Base-by-base conservation (phyloP, 2,797 vertebrate species). In the Lophotriccus pileatus region DNA sequence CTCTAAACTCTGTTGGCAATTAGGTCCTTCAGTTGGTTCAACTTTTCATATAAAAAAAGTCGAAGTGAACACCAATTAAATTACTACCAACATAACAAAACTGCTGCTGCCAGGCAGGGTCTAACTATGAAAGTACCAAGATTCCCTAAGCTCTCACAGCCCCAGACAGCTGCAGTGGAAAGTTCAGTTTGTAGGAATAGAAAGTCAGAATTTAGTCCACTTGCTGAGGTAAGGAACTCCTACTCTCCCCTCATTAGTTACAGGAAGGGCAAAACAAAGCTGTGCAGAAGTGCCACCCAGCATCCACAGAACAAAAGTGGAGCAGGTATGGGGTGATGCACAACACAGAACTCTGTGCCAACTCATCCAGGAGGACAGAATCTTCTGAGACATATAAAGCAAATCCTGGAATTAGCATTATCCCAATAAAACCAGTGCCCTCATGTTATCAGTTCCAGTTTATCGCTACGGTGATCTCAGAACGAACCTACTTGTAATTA, bases 241-340 rank as follows among this genome's bases (percentile, higher is more conserved):
- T 25, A 49, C 8, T 18, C 68, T 67, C 24, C 32, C 16, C 22
- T 56, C 15, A 43, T 68, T 62, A 23, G 47, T 32, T 70, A 32
- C 32, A 44, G 34, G 19, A 72, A 79, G 6, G 20, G 9, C 28
- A 80, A 79, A 90, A 16, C 13, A 52, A 70, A 92, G 46, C n/a
- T 28, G 15, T 7, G 23, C 30, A 43, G 8, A 67, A 63, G 30
- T n/a, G 27, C 13, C 43, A 67, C 7, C 7, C 66, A 84, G 21
- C 12, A 74, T 28, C 56, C 22, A n/a, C 11, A 47, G 74, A 77
- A 81, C 0, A 0, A 12, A 44, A 28, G 1, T 10, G 36, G 18
- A 63, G 18, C 21, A 89, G 74, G 32, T 6, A n/a, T 8, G 37
- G 21, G 14, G 27, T 27, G 36, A 90, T 70, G 39, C 4, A 62